Base-by-base conservation (phyloP, 2,797 vertebrate species). In the Chelon labrosus region DNA sequence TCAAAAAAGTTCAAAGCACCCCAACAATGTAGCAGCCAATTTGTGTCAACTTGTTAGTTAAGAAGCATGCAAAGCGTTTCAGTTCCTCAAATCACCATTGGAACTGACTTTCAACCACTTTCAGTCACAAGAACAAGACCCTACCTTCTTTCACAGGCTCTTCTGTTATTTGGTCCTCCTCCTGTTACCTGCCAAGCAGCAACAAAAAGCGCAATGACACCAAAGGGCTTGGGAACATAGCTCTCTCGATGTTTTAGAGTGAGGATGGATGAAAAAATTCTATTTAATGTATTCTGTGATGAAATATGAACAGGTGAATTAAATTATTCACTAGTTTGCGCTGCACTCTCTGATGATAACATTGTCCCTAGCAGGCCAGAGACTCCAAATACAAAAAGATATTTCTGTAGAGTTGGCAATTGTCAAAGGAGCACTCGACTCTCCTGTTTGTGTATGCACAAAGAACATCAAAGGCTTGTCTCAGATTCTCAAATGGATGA, bases 401-500 rank as follows among this genome's bases (percentile, higher is more conserved):
- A 74, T 83, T 82, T 87, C 72, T 84, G 83, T 90, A 76, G 83
- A 86, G 78, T 75, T 90, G 85, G 85, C 85, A 90, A 88, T 94
- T 89, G 90, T 90, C 89, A 90, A 85, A 91, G 92, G 91, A 88
- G 80, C 68, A 44, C 88, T 87, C 75, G 54, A 75, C 81, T 87
- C 86, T 83, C 67, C 85, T 91, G 86, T 91, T 93, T 94, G 91
- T 90, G 82, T 88, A 94, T 92, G 86, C 92, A 90, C 89, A 91
- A 88, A 92, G 89, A 93, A 89, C 90, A 92, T 94, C 90, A 94
- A 94, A 94, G 90, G 84, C 87, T 84, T 54, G 74, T 80, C 83
- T 92, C 82, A 77, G 84, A 91, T 92, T 88, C 86, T 91, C 86
- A 87, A 86, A 92, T 91, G 82, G 88, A 86, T 87, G 91, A 91